Conservation (phyloP, 2,888 invertebrate species). For the Eumerus sabulonum region DNA sequence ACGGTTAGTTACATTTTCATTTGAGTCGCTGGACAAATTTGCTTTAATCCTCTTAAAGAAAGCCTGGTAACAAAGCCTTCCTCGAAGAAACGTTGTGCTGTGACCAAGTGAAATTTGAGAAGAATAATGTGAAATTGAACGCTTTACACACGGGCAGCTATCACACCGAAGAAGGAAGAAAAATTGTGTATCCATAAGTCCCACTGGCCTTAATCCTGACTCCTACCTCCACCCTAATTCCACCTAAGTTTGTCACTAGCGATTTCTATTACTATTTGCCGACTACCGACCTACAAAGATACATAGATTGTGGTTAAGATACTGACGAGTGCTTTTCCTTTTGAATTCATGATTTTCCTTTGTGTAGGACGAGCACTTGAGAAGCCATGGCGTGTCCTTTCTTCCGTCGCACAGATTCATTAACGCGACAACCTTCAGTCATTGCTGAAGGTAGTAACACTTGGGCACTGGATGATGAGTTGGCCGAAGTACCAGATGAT, state of each 20-base stretch:
- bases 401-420: slow-evolving; percentile 76
- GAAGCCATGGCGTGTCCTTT: slow-evolving; percentile 78
- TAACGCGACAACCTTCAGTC: slow-evolving; percentile 77
- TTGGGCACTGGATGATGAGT: slow-evolving; percentile 78
- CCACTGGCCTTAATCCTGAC: slow-evolving; percentile 19
- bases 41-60: slow-evolving; percentile 16
- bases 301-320: too few species aligned
- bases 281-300: too few species aligned
- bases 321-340: too few species aligned
- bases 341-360: too few species aligned
- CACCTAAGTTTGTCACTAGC: too few species aligned
- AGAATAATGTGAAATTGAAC: slow-evolving; percentile 1
- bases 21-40: slow-evolving; percentile 9
- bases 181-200: slow-evolving; percentile 64
- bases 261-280: too few species aligned
- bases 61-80: slow-evolving; percentile 6
- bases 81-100: background rate
- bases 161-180: slow-evolving; percentile 27
- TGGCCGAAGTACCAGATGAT: slow-evolving; percentile 76
- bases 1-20: slow-evolving; percentile 31
- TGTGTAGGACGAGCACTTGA: background rate
- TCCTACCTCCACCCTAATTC: too few species aligned
- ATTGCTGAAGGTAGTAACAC: slow-evolving; percentile 72
- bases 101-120: background rate
- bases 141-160: background rate